Evolutionary conservation across 2,113 vertebrate genomes (phyloP).

Genomic region (Phycodurus eques): DNA sequence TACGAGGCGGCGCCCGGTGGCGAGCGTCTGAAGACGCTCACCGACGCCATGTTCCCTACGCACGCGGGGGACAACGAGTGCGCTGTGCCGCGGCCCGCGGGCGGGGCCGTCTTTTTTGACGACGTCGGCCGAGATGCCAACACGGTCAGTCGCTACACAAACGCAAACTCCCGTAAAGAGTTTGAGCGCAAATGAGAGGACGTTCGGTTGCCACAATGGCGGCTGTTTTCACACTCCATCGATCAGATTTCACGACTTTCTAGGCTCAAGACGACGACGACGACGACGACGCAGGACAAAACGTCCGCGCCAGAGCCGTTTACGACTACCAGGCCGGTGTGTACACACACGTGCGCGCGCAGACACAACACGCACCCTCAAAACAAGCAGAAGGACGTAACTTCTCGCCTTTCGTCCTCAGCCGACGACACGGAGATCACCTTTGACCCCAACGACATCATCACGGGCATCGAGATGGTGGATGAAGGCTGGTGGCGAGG

Average conservation of each 20-base stretch:
- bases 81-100: neutral
- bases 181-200: no score
- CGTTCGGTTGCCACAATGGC: neutral
- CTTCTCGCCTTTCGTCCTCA: slow-evolving; percentile 41
- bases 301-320: slow-evolving; percentile 80
- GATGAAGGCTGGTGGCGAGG: slow-evolving; percentile 96
- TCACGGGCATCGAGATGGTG: slow-evolving; percentile 86
- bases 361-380: neutral
- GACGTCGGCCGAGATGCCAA: slow-evolving; percentile 59
- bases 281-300: slow-evolving; percentile 26
- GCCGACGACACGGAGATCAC: slow-evolving; percentile 88
- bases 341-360: slow-evolving; percentile 14
- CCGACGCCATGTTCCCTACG: neutral
- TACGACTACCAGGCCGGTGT: slow-evolving; percentile 95
- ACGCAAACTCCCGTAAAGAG: neutral
- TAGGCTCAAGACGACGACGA: slow-evolving; percentile 3
- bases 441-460: slow-evolving; percentile 89
- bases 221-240: neutral
- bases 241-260: neutral
- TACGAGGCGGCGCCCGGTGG: slow-evolving; percentile 8
- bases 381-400: no score
- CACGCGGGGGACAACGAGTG: neutral
- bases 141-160: slow-evolving; percentile 55
- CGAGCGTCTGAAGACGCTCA: neutral
- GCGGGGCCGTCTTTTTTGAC: slow-evolving; percentile 33